phyloP scores from a whole-genome alignment of 2,113 vertebrate genomes.

The Anhinga anhinga region DNA sequence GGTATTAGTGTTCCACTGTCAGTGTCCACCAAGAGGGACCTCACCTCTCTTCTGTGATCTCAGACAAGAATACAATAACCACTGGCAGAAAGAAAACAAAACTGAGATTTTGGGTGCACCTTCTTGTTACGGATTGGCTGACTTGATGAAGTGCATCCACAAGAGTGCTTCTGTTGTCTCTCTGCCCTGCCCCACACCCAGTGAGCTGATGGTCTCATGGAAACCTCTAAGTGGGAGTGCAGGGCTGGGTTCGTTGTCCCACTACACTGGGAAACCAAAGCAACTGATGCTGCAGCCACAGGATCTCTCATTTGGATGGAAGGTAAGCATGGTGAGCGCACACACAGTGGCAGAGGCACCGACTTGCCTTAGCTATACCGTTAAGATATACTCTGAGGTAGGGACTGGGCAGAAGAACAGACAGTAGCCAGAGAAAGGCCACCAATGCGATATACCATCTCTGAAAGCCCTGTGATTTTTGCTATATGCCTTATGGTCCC shows the following conservation, averaged over 20 bases:
- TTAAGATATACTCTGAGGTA: not conserved
- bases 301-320: not conserved
- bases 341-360: not conserved
- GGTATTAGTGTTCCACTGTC: not conserved
- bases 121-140: not conserved
- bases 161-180: not conserved
- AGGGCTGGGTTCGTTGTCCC: not conserved
- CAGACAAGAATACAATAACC: not conserved
- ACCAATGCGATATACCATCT: not conserved
- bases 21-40: not conserved
- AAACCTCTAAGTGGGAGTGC: rapidly evolving
- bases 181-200: not conserved
- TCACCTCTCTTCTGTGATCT: not conserved
- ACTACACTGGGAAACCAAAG: rapidly evolving
- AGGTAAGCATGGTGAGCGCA: rapidly evolving
- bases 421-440: not conserved
- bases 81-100: not conserved
- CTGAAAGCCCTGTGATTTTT: not conserved
- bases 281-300: not conserved
- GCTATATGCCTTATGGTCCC: not conserved
- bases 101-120: not conserved
- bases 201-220: not conserved
- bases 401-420: not conserved
- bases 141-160: not conserved
- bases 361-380: not conserved